phyloP scores from a whole-genome alignment of 2,888 invertebrate species.

The Homarus gammarus region DNA sequence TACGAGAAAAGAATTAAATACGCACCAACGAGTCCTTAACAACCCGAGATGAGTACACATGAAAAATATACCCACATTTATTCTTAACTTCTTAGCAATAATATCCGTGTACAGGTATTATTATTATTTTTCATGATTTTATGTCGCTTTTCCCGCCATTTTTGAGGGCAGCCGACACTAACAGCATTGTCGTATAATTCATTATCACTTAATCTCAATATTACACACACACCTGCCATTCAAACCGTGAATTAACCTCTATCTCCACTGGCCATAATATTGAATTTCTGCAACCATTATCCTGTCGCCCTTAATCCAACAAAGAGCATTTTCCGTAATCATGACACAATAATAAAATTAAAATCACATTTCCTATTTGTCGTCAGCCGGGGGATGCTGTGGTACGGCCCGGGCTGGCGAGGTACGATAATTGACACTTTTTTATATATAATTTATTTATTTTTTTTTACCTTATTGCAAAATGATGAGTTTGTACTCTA shows the following conservation, averaged over 20 bases:
- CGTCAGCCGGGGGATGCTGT: background rate
- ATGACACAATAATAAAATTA: constrained; percentile 27
- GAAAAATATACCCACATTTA: too few relatives aligned
- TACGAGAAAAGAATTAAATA: too few relatives aligned
- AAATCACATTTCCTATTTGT: constrained; percentile 23
- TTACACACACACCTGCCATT: constrained; percentile 9
- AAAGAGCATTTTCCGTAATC: constrained; percentile 36
- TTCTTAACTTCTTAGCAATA: too few relatives aligned
- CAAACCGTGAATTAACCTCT: constrained; percentile 25
- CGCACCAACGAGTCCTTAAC: too few relatives aligned
- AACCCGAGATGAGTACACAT: too few relatives aligned
- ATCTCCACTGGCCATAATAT: constrained; percentile 30
- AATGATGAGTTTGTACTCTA: too few relatives aligned
- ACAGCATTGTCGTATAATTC: background rate
- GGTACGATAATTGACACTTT: constrained; percentile 13
- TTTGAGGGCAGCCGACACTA: background rate
- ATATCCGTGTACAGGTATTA: too few relatives aligned
- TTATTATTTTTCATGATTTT: background rate
- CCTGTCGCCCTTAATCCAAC: constrained; percentile 36
- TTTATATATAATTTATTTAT: too few relatives aligned
- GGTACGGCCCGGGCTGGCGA: background rate
- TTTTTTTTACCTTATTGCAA: too few relatives aligned
- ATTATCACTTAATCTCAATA: constrained; percentile 15
- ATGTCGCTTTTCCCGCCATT: background rate
- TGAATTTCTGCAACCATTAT: constrained; percentile 31